Base-by-base conservation (phyloP, 2,888 invertebrate species). In the Laothoe populi region DNA sequence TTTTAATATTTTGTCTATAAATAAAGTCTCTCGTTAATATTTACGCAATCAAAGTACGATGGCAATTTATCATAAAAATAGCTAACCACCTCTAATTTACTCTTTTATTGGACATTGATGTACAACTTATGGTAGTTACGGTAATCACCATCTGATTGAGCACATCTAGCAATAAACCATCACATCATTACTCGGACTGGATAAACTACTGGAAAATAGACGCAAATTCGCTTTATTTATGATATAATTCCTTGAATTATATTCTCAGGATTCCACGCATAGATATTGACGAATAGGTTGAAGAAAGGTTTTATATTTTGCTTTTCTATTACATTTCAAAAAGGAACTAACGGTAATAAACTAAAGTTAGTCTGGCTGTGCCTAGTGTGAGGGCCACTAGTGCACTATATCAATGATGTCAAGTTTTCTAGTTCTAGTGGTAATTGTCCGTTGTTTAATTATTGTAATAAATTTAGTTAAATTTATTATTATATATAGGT, bases 111-210 rank as follows among this genome's bases (percentile, higher is more conserved):
- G 44, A 44, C 44, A 44, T 44, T 44, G 44, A 44, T 44, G 19
- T 44, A 44, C 19, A 44, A 44, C 44, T 8, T 44, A 44, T 19
- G 44, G 44, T 10, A 19, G 7, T 44, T 44, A 44, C 5, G 19
- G 19, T 44, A 44, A 44, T 44, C n/a, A 44, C 7, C 19, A 44
- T 44, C 44, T 19, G 44, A 44, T 7, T 44, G 44, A 44, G 44
- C 44, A 44, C 19, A 5, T 44, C 44, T 16, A 16, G 44, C 44
- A 19, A 44, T 44, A 44, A 44, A 44, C 19, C 44, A 44, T 44
- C 44, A 19, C 44, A 19, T 44, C 44, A 44, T 44, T 44, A 44
- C 19, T 19, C 19, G 19, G 44, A 44, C 44, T 44, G 19, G 44
- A 19, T 44, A 44, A 40, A 44, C 44, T 44, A 2, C 44, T 44